Evolutionary conservation across 1,140 invertebrate species (phyloP), one percentile per base, ranked within the genome.

Genomic region (Lasioglossum albipes): DNA sequence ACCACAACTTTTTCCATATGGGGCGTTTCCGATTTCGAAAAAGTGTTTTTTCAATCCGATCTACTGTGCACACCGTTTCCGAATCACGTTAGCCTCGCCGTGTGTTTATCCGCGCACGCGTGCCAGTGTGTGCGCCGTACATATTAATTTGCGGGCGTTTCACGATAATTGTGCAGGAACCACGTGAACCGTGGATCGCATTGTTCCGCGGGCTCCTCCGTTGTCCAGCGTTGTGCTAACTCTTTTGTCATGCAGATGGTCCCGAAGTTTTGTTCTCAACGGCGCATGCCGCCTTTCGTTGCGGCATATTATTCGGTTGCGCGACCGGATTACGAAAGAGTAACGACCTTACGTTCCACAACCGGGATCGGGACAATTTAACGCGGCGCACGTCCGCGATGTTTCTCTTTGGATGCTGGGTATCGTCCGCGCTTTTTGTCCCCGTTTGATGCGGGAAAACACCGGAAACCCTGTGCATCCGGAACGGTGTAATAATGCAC

Each of bases 81-180:
- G 54, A 71, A 71, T 71, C 65, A 31, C 20, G 18, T 16, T 3
- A 12, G 16, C 52, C 36, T 6, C 13, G 52, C 1, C 16, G 13
- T 54, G 13, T 54, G 52, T 54, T 18, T 54, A 2, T 3, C 13
- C 52, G 52, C 0, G 64, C 20, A 16, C 16, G 20, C n/a, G 20
- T 7, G n/a, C 9, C n/a, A 45, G 54, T 31, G 16, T 49, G 71
- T 7, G 42, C 57, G 52, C 13, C 67, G 74, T 54, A n/a, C n/a
- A n/a, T n/a, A 79, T 85, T 85, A 84, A 82, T 85, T 85, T 57
- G 61, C 79, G 83, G 27, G 61, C 49, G 67, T 81, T 77, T 84
- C 83, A 49, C 83, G 83, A 85, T 85, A 85, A 85, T 85, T 75
- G 79, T 65, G 79, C 65, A 36, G 79, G 36, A 70, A 64, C 59